Base-by-base conservation (phyloP, 2,888 invertebrate species). In the Euzetes globulus region DNA sequence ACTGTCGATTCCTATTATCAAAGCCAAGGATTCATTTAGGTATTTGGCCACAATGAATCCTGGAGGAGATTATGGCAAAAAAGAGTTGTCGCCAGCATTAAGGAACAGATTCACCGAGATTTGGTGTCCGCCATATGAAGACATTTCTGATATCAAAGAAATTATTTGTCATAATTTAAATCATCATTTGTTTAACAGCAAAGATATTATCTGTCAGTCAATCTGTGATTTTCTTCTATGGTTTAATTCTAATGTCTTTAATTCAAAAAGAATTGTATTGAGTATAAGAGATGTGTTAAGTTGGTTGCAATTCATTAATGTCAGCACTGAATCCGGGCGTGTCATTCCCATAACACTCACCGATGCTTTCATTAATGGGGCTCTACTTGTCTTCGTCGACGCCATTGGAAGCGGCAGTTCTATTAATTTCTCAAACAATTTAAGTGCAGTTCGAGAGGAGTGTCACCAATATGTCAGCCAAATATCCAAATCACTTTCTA, bases 1-100 rank as follows among this genome's bases (percentile, higher is more conserved):
- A 29, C 80, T 84, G 13, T 78, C 77, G 22, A 63, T 75, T 37
- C 47, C 25, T 15, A 17, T 74, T 5, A 75, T 77, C 19, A 47
- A 58, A 71, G 90, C 91, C 0, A 80, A 86, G 74, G 82, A 87
- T 7, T 87, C 88, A 13, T 99, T 99, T 82, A 89, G 91, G 79
- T 92, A 99, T 80, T 87, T 98, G 75, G 95, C 94, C 1, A 99
- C 99, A 0, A 99, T 99, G 99, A 99, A 99, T 85, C 99, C 99
- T 9, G 97, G 98, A 15, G 98, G 98, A 0, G 99, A 99, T 85
- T 99, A 92, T 82, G 99, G 99, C 3, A 99, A 99, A 82, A 99
- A 99, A 82, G 99, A 99, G 83, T 85, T 99, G 13, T 99, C 98
- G 0, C 97, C 97, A 0, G 98, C 99, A 0, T 84, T 99, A 71